A percentile compares a stretch with the other conserved stretches of the same genome.
phyloP scores from a whole-genome alignment of 1,140 invertebrate genomes.

The Drosophila serrata region DNA sequence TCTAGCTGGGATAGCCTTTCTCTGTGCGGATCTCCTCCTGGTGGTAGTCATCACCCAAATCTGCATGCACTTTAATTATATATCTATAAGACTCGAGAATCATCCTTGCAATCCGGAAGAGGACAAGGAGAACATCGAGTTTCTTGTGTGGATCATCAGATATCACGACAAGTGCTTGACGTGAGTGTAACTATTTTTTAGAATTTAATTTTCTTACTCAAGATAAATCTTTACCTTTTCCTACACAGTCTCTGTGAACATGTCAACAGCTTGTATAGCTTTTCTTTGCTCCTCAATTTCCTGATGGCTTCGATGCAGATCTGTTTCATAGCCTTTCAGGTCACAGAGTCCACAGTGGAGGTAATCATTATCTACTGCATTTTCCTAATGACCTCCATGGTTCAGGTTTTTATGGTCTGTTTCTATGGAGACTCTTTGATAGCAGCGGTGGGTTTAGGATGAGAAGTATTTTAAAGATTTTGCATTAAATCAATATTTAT shows the following conservation, averaged over 20 bases:
- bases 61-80: conserved; percentile 79
- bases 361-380: conserved; percentile 78
- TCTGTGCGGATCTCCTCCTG: conserved; percentile 73
- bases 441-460: conserved; percentile 50
- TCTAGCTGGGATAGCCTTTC: conserved; percentile 76
- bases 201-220: neutral
- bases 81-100: conserved; percentile 54
- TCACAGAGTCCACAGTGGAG: conserved; percentile 71
- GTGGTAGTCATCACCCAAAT: conserved; percentile 78
- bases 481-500: neutral
- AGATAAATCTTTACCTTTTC: neutral
- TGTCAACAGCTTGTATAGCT: conserved; percentile 67
- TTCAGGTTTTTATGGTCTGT: conserved; percentile 78
- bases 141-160: conserved; percentile 55
- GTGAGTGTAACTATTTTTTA: conserved; percentile 42
- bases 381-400: conserved; percentile 76
- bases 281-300: conserved; percentile 75
- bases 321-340: conserved; percentile 82
- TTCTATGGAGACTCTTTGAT: conserved; percentile 76
- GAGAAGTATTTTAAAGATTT: neutral
- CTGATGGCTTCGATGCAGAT: conserved; percentile 78
- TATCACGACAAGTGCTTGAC: conserved; percentile 73
- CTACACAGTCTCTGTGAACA: conserved; percentile 65
- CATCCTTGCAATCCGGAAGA: conserved; percentile 41
- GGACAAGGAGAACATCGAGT: conserved; percentile 54